Evolutionary conservation across 2,113 vertebrate species (phyloP), one percentile per base, ranked within the genome.

Genomic region (Muntiacus muntjak): DNA sequence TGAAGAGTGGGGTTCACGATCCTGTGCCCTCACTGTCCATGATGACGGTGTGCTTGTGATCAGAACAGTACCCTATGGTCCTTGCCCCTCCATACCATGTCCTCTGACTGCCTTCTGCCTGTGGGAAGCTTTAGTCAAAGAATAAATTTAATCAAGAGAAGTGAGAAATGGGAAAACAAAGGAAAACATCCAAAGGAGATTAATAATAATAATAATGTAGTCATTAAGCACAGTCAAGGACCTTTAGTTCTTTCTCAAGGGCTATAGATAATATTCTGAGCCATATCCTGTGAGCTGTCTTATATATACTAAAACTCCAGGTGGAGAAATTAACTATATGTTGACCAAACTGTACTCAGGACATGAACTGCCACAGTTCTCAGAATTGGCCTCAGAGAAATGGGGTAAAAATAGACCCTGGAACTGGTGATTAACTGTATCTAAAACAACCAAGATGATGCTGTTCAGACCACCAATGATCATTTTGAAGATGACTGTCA

Each of bases 1-100:
- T n/a, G 60, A 17, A 14, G 6, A n/a, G 28, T 13, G 4, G 28
- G 15, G 28, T 17, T 17, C 7, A 8, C 7, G 0, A 0, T 16
- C 30, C 62, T 43, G 43, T 10, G n/a, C 26, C 36, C 47, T 43
- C 11, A 0, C 54, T 1, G 8, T 21, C 13, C 0, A 1, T 23
- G 45, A 47, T 1, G n/a, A 43, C 3, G 2, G 57, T 12, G 12
- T 26, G 2, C 40, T 26, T 13, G 11, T 6, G 67, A 71, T n/a
- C 67, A 23, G 19, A 40, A 23, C n/a, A 71, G 10, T 0, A 21
- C 67, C 19, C 67, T 23, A 10, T 40, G n/a, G 10, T 23, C 67
- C n/a, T 71, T 40, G n/a, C n/a, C 19, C 67, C 21, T 23, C n/a
- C 67, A 23, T 1, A 13, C 67, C 10, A 1, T 71, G 11, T 40